Evolutionary conservation across 2,797 vertebrate species (phyloP).

Genomic region (Petrocephalus schoutedeni): DNA sequence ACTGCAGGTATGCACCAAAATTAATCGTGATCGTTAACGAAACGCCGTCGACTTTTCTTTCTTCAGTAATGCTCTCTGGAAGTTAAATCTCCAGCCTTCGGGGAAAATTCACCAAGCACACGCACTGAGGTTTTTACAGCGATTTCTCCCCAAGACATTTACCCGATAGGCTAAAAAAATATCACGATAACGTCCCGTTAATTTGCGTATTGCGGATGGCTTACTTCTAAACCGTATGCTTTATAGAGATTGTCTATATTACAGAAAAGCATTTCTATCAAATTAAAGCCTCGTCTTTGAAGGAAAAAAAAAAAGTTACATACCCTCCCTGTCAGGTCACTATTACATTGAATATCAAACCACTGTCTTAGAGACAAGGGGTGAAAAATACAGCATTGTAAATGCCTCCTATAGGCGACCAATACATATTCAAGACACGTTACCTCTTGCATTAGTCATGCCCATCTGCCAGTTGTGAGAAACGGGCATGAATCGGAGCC

Average conservation of each 20-base stretch:
- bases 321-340: slow-evolving; percentile 11
- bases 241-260: slow-evolving; percentile 25
- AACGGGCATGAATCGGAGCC: background rate
- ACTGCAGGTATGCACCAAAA: slow-evolving; percentile 39
- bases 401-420: background rate
- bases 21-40: slow-evolving; percentile 23
- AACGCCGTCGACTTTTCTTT: slow-evolving; percentile 4
- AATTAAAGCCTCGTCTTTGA: slow-evolving; percentile 23
- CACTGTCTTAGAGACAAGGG: background rate
- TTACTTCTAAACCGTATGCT: slow-evolving; percentile 19
- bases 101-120: slow-evolving; percentile 19
- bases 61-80: slow-evolving; percentile 19
- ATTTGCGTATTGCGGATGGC: slow-evolving; percentile 13
- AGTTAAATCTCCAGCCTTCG: background rate
- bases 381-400: slow-evolving; percentile 9
- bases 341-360: background rate
- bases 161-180: background rate
- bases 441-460: background rate
- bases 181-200: background rate
- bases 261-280: slow-evolving; percentile 23
- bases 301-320: background rate
- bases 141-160: slow-evolving; percentile 16
- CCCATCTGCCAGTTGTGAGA: background rate
- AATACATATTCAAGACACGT: slow-evolving; percentile 10
- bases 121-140: slow-evolving; percentile 7